Evolutionary conservation across 2,113 vertebrate genomes (phyloP).

Genomic region (Theristicus caerulescens): DNA sequence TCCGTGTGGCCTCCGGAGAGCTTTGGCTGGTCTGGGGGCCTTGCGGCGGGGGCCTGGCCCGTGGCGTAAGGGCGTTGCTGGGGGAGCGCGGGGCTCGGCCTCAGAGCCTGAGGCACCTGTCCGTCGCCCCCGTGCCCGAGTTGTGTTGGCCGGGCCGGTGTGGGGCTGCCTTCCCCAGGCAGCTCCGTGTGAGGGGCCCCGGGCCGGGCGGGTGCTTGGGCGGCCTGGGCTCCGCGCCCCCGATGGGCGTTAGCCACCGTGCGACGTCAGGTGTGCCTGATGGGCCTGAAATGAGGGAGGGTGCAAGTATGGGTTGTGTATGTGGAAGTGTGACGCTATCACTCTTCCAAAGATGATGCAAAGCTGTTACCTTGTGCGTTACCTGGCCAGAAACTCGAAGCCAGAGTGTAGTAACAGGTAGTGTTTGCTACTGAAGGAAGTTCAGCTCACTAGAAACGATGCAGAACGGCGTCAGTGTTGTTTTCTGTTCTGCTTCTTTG

Average conservation of each 20-base stretch:
- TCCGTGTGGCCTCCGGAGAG: fast-evolving
- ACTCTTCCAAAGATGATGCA: fast-evolving
- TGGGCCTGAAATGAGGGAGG: background rate
- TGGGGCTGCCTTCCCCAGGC: background rate
- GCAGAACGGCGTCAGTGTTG: background rate
- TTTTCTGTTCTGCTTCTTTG: background rate
- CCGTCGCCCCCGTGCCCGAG: fast-evolving
- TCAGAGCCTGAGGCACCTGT: fast-evolving
- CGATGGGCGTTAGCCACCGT: fast-evolving
- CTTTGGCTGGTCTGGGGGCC: fast-evolving
- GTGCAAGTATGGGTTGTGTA: fast-evolving
- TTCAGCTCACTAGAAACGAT: fast-evolving
- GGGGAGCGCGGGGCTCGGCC: fast-evolving
- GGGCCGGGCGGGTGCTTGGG: background rate
- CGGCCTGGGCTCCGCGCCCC: fast-evolving
- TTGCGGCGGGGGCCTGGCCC: fast-evolving
- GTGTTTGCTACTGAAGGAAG: too few relatives aligned
- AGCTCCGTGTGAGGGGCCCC: fast-evolving
- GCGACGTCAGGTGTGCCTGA: fast-evolving
- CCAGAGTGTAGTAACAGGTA: fast-evolving
- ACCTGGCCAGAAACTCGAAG: fast-evolving
- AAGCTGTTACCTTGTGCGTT: background rate
- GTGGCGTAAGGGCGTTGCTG: fast-evolving
- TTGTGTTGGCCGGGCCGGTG: background rate
- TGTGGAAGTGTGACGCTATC: fast-evolving